Base-by-base conservation (phyloP, 2,797 vertebrate species). In the Hemibagrus guttatus region DNA sequence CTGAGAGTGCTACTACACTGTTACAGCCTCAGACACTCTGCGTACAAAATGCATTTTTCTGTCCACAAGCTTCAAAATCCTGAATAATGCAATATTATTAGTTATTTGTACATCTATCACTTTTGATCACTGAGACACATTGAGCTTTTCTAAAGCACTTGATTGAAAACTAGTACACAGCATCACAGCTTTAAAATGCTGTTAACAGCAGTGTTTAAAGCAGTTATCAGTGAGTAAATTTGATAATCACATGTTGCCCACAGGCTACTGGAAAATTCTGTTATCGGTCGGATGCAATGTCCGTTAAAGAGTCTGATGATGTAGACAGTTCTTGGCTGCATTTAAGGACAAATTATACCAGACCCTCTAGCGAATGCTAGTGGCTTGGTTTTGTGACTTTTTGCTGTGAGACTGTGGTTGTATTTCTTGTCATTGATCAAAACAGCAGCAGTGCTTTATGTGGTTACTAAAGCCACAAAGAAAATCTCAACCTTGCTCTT, bases 371-470 rank as follows among this genome's bases (percentile, higher is more conserved):
- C 0, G 5, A 23, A 59, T 59, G 14, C 39, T 1, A 28, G 79
- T 28, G 12, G 31, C 13, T n/a, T 59, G 21, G 2, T 46, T 64
- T 81, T 31, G 3, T 1, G 0, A 7, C 46, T 61, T 42, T 80
- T 26, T 78, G 28, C 42, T 39, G 54, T 7, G n/a, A 59, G 52
- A 58, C 58, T 49, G 26, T 49, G n/a, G 23, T 52, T 74, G 21
- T 72, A 72, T 72, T 63, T 81, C 42, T 28, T 81, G 49, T 56
- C n/a, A 79, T 23, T 72, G 58, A 63, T 84, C 52, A 84, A 13
- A 84, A 59, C 21, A 74, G 42, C 54, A 71, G 21, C 54, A 49
- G 59, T 52, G 74, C n/a, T 84, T 87, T 31, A 78, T 69, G 54
- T 46, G 68, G 59, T 49, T 69, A 54, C 69, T 56, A 16, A 46